Evolutionary conservation across 2,888 invertebrate species (phyloP), one percentile per base, ranked within the genome.

Genomic region (Calameuta idolon): DNA sequence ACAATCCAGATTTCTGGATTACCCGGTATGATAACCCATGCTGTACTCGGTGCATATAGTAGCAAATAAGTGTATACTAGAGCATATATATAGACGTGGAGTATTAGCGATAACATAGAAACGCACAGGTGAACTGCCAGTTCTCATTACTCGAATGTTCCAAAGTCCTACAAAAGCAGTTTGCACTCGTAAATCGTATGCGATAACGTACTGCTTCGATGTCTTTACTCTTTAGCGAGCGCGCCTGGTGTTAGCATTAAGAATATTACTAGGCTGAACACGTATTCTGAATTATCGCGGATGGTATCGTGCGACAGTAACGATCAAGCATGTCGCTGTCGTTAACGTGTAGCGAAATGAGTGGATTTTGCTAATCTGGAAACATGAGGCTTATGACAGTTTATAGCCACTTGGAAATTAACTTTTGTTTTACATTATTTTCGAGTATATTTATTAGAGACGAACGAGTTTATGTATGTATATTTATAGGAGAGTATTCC

Each of bases 81-180:
- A 55, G 23, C 23, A 55, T 55, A 23, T 55, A 55, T 55, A 55
- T 23, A 55, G 23, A 55, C 9, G 3, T 71, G 2, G 9, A 31
- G 30, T 11, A 34, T 71, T 71, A 34, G 34, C 71, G 78, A 78
- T 78, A 78, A 75, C 55, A 31, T 78, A 76, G n/a, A 71, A 71
- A 68, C 73, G 73, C 68, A 37, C 12, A 34, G 34, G 71, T 35
- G 35, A 76, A 71, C 34, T 76, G 69, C 68, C 33, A 55, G 76
- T 34, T 71, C 31, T 77, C 34, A 30, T 37, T 73, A 73, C 37
- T 76, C 73, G 68, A 75, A 75, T 74, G 69, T 77, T 73, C n/a
- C 34, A 75, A 75, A 37, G 68, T 76, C 55, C 69, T 68, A 33
- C 68, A 75, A 33, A 33, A 37, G 31, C n/a, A 69, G 69, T 69